Conservation (phyloP, 2,888 invertebrate species). For the Lacanobia wlatinum region DNA sequence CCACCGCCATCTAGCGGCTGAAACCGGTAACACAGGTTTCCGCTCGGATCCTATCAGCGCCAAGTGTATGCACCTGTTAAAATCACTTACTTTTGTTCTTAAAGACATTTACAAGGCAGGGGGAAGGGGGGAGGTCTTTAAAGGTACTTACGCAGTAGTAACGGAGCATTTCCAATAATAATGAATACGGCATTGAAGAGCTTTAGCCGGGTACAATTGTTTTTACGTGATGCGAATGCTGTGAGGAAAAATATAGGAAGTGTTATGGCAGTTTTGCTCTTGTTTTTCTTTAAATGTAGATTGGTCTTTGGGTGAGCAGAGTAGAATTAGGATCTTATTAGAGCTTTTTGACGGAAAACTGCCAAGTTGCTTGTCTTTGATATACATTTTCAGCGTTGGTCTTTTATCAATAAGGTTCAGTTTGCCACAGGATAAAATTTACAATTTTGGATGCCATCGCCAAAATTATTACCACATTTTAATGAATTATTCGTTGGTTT, state of each 20-base stretch:
- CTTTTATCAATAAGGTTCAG: neutral
- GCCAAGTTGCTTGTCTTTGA: neutral
- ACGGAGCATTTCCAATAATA: constrained; percentile 48
- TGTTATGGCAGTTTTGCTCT: constrained; percentile 28
- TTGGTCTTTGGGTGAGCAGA: neutral
- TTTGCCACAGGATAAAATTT: neutral
- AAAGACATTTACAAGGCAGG: neutral
- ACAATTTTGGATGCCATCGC: neutral
- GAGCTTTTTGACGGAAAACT: neutral
- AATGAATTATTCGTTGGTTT: neutral
- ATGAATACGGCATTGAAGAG: constrained; percentile 37
- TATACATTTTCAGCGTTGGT: no score
- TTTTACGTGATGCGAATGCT: constrained; percentile 50
- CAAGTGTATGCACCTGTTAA: constrained; percentile 52
- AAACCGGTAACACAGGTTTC: constrained; percentile 47
- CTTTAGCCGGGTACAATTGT: constrained; percentile 39
- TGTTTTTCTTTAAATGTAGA: constrained; percentile 18
- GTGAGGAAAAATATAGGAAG: constrained; percentile 50
- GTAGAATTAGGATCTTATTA: no score
- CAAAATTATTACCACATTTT: neutral
- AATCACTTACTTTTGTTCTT: constrained; percentile 54
- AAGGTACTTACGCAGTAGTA: constrained; percentile 36
- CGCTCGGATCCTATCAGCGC: constrained; percentile 39
- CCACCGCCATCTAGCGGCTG: constrained; percentile 51
- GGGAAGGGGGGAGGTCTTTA: constrained; percentile 9